A percentile compares a stretch with the other conserved stretches of the same genome.
phyloP scores from a whole-genome alignment of 1,140 invertebrate species.

The Papilio helenus region DNA sequence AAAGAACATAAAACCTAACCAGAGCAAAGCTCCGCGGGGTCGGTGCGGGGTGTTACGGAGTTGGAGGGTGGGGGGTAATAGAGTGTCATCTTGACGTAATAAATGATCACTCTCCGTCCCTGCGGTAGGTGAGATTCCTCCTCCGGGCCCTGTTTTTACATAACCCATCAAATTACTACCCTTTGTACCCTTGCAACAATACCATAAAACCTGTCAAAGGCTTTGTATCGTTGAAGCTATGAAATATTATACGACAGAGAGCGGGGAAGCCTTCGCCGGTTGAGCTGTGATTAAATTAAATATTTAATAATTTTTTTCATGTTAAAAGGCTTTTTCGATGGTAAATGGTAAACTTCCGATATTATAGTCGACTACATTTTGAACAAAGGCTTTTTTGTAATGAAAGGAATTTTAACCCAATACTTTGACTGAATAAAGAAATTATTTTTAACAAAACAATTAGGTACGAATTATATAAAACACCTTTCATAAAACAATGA shows the following conservation, averaged over 20 bases:
- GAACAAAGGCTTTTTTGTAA: conserved; percentile 30
- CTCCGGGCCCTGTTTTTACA: conserved; percentile 67
- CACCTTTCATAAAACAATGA: not conserved
- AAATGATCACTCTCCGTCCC: conserved; percentile 61
- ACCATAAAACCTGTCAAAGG: conserved; percentile 50
- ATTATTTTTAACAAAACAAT: not conserved
- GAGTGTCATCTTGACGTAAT: conserved; percentile 73
- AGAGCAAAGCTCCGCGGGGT: not conserved
- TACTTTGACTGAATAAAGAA: conserved; percentile 22
- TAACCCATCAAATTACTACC: conserved; percentile 60
- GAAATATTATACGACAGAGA: conserved; percentile 50
- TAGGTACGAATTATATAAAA: not conserved
- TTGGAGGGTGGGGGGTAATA: conserved; percentile 54
- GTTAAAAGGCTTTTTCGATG: conserved; percentile 8
- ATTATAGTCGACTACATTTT: conserved; percentile 16
- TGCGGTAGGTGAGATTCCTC: conserved; percentile 49
- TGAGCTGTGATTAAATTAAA: conserved; percentile 18
- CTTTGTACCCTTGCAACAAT: conserved; percentile 53
- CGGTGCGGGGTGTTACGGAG: conserved; percentile 30
- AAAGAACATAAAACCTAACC: conserved; percentile 43
- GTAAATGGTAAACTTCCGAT: conserved; percentile 13
- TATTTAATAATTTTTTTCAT: conserved; percentile 14
- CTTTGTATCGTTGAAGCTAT: conserved; percentile 47
- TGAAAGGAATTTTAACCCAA: conserved; percentile 28
- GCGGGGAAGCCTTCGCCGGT: conserved; percentile 27